phyloP scores from a whole-genome alignment of 2,888 invertebrate genomes.

The Oscheius onirici region DNA sequence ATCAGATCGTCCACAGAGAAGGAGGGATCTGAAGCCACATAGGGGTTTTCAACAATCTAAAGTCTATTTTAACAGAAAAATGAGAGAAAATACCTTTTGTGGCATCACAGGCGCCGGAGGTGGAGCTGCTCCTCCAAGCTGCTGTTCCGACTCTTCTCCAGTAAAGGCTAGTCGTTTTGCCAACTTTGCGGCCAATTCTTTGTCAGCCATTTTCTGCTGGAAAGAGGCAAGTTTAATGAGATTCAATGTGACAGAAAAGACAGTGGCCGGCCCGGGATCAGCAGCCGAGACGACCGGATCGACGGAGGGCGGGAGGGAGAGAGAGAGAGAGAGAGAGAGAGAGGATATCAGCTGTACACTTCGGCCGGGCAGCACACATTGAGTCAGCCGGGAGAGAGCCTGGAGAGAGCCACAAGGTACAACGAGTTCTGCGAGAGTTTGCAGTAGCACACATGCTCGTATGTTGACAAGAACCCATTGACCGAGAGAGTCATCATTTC shows the following conservation, averaged over 20 bases:
- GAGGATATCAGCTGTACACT: constrained; percentile 32
- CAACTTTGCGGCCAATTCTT: constrained; percentile 49
- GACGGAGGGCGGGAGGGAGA: constrained; percentile 12
- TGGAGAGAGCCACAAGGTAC: not conserved
- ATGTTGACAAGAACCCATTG: no score
- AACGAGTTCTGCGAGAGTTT: not conserved
- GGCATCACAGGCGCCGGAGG: constrained; percentile 46
- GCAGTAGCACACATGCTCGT: no score
- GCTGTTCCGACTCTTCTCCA: constrained; percentile 16
- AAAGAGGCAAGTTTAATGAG: not conserved
- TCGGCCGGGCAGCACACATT: constrained; percentile 15
- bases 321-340: no score
- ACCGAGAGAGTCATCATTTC: no score
- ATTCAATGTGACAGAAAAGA: not conserved
- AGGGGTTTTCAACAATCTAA: constrained; percentile 50
- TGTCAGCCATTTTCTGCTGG: constrained; percentile 27
- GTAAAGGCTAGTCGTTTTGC: constrained; percentile 38
- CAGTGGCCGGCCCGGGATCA: constrained; percentile 26
- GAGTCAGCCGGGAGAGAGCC: not conserved
- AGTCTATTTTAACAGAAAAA: not conserved
- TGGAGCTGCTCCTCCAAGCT: constrained; percentile 15
- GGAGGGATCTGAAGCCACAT: constrained; percentile 36
- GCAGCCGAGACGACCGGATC: constrained; percentile 25
- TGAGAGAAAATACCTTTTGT: constrained; percentile 33
- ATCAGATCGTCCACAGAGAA: constrained; percentile 56